A percentile compares a stretch with the other conserved stretches of the same genome.
These are phyloP conservation scores for Lycaon pictus DNA, from an alignment of 2,113 vertebrate genomes.

Conservation along the genomic window DNA sequence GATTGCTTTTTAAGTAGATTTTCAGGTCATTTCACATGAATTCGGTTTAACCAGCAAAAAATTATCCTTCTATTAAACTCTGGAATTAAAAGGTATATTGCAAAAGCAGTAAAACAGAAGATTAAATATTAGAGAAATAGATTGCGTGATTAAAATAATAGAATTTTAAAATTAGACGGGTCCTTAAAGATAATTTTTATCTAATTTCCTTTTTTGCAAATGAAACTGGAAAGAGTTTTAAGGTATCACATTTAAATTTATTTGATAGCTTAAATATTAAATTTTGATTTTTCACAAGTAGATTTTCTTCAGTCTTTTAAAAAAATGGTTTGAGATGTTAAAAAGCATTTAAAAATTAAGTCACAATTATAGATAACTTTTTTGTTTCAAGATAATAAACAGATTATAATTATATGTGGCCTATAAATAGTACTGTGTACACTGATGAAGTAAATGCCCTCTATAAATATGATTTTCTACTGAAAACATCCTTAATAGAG, in stretches of 20 bases:
- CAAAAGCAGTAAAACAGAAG: conserved; percentile 64
- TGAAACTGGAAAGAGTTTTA: conserved; percentile 22
- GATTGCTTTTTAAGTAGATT: conserved; percentile 72
- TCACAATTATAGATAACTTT: not conserved
- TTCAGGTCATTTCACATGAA: conserved; percentile 72
- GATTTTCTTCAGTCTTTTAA: conserved; percentile 10
- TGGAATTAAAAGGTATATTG: conserved; percentile 45
- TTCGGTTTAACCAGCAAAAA: conserved; percentile 68
- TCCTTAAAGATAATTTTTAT: conserved; percentile 55
- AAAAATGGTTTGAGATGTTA: conserved; percentile 10
- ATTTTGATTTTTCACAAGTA: not conserved
- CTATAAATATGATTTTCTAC: not conserved
- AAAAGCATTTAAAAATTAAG: conserved; percentile 17
- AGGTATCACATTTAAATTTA: conserved; percentile 30
- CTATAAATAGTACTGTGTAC: conserved; percentile 25
- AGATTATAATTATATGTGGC: not conserved
- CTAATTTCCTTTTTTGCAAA: not conserved
- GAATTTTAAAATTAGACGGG: conserved; percentile 46
- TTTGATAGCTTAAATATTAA: conserved; percentile 46
- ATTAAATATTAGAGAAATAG: conserved; percentile 66
- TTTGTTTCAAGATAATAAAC: not conserved
- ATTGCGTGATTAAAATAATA: conserved; percentile 58
- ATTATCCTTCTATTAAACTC: conserved; percentile 39
- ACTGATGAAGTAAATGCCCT: conserved; percentile 9
- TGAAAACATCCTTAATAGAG: conserved; percentile 21